Evolutionary conservation across 2,888 invertebrate species (phyloP).

Genomic region (Brenthis hecate): DNA sequence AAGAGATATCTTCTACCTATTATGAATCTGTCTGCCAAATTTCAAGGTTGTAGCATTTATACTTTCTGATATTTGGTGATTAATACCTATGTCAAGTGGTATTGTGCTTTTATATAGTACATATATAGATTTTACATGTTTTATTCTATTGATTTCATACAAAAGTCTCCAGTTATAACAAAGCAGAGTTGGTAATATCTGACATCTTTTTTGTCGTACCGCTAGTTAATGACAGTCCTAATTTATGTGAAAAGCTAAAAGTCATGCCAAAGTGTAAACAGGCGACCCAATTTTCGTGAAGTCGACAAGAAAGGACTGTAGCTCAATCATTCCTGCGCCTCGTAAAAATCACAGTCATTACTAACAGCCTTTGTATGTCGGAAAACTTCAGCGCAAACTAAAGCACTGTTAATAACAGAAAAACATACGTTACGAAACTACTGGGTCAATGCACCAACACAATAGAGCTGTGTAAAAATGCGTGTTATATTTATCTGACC

Average conservation of each 20-base stretch:
- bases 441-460: conserved; percentile 59
- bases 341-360: conserved; percentile 34
- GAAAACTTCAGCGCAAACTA: conserved; percentile 37
- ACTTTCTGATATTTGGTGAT: too few relatives aligned
- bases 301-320: conserved; percentile 7
- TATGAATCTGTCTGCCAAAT: too few relatives aligned
- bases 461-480: conserved; percentile 31
- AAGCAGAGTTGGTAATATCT: not conserved
- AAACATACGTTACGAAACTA: conserved; percentile 63
- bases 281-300: conserved; percentile 13
- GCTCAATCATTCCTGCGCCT: conserved; percentile 29
- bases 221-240: not conserved
- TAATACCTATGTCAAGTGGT: too few relatives aligned
- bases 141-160: not conserved
- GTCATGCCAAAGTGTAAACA: not conserved
- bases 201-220: not conserved
- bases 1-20: too few relatives aligned
- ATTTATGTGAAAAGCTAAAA: conserved; percentile 13
- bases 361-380: conserved; percentile 28
- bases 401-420: conserved; percentile 49
- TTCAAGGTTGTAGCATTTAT: too few relatives aligned
- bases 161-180: not conserved
- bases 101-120: too few relatives aligned
- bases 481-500: conserved; percentile 24
- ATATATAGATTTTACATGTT: too few relatives aligned